phyloP scores from a whole-genome alignment of 2,113 vertebrate genomes.

The Equus przewalskii region DNA sequence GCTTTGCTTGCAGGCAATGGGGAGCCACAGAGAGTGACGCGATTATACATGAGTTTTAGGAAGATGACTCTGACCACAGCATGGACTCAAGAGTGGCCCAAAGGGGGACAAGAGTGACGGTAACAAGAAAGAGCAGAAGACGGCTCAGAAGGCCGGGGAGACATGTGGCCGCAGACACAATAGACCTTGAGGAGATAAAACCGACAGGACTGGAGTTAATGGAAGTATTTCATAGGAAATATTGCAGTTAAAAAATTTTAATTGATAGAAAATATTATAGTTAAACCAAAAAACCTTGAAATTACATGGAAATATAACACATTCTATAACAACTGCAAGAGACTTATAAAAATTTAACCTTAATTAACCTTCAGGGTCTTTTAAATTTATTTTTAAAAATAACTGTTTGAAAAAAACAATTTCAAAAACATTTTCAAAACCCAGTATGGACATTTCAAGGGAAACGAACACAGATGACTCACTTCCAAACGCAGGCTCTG shows the following conservation, averaged over 20 bases:
- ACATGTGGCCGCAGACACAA: background rate
- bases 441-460: background rate
- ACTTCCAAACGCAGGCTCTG: slow-evolving; percentile 18
- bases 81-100: background rate
- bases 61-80: background rate
- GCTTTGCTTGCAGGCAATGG: no score
- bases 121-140: background rate
- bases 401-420: background rate
- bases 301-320: background rate
- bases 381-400: background rate
- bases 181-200: background rate
- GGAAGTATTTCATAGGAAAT: background rate
- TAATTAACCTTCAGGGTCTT: background rate
- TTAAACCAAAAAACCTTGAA: background rate
- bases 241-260: background rate
- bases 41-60: background rate
- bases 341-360: background rate
- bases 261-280: background rate
- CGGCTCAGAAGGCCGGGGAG: background rate
- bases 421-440: background rate
- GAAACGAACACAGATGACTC: background rate
- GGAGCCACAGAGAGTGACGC: background rate
- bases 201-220: no score
- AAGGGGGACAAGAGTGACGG: background rate
- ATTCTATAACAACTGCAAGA: background rate